These are phyloP conservation scores for Tiaroga cobitis DNA, from an alignment of 2,797 vertebrate genomes.

Conservation along the genomic window DNA sequence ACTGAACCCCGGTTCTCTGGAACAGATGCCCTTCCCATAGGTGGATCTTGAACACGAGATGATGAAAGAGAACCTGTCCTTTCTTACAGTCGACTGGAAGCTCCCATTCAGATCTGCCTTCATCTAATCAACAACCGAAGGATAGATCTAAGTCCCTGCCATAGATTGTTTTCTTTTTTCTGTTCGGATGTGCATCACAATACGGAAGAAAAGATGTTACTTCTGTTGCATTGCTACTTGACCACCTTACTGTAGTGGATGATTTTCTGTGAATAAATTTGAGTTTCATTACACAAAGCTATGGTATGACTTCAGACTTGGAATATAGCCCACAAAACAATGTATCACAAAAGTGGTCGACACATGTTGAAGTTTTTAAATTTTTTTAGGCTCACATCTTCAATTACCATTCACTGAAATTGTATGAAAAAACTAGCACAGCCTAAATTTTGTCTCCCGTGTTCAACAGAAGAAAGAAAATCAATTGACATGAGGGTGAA, in stretches of 20 bases:
- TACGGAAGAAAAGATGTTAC: background rate
- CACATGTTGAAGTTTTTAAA: background rate
- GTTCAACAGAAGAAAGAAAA: background rate
- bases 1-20: too few species aligned
- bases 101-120: background rate
- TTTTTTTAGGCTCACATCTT: background rate
- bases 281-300: background rate
- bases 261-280: background rate
- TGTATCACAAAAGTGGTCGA: background rate
- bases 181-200: background rate
- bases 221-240: background rate
- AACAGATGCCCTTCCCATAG: too few species aligned
- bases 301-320: background rate
- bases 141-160: too few species aligned
- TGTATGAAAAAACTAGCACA: background rate
- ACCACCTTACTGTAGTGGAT: background rate
- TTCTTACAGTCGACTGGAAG: background rate
- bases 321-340: background rate
- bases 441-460: background rate
- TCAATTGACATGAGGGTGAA: background rate
- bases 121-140: too few species aligned
- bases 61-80: background rate
- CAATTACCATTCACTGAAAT: background rate
- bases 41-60: too few species aligned
- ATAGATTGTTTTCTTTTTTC: background rate